A percentile compares a stretch with the other conserved stretches of the same genome.
These are phyloP conservation scores for Lasiurus borealis DNA, from an alignment of 2,113 vertebrate genomes.

Conservation along the genomic window DNA sequence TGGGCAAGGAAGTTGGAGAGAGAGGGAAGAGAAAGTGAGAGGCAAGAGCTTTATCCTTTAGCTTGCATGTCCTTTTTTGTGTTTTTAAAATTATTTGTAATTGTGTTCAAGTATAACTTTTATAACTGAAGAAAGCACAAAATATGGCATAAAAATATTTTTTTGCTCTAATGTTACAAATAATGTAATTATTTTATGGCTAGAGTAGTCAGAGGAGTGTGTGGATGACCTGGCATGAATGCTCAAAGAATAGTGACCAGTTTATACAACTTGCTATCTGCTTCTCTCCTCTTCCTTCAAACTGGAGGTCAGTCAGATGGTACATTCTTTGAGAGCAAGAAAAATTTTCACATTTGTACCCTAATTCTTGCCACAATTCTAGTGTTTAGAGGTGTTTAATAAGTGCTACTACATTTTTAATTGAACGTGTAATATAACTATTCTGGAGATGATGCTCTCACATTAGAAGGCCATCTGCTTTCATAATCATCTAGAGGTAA, in stretches of 20 bases:
- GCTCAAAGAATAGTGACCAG: not conserved
- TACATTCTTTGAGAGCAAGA: not conserved
- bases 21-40: not conserved
- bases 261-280: not conserved
- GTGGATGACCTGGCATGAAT: not conserved
- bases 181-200: conserved; percentile 1
- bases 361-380: too few species aligned
- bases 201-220: not conserved
- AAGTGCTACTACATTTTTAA: not conserved
- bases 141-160: not conserved
- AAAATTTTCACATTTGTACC: not conserved
- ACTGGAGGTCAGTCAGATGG: not conserved
- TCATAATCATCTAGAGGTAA: not conserved
- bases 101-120: not conserved
- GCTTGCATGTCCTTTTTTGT: not conserved
- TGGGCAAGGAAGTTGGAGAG: not conserved
- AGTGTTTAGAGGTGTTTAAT: too few species aligned
- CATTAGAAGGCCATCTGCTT: not conserved
- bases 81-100: conserved; percentile 1
- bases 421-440: not conserved
- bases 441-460: not conserved
- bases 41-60: not conserved
- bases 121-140: not conserved
- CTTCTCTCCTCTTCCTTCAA: not conserved
- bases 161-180: conserved; percentile 23